Evolutionary conservation across 2,888 invertebrate species (phyloP).

Genomic region (Athalia circularis): DNA sequence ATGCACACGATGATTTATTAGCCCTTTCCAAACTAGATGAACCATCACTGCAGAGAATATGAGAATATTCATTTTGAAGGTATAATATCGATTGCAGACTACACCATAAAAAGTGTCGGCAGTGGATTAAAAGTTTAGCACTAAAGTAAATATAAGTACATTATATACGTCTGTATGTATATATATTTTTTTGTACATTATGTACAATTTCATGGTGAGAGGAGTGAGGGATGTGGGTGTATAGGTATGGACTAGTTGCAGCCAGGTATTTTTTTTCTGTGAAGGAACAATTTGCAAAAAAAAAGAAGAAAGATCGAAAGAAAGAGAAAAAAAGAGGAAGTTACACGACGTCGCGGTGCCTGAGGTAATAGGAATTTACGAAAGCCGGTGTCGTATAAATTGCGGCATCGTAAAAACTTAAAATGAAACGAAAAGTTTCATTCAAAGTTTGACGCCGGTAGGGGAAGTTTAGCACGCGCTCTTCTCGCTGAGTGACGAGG

Average conservation of each 20-base stretch:
- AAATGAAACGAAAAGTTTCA: constrained; percentile 45
- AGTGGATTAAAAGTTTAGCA: too few relatives aligned
- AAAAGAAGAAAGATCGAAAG: too few relatives aligned
- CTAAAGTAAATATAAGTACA: too few relatives aligned
- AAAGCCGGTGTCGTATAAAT: constrained; percentile 43
- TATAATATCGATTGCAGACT: too few relatives aligned
- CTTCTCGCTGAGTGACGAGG: neutral
- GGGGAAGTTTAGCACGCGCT: constrained; percentile 37
- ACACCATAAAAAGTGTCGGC: too few relatives aligned
- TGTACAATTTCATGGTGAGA: neutral
- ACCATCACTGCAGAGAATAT: too few relatives aligned
- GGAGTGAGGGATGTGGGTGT: neutral
- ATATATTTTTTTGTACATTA: neutral
- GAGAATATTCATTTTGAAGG: too few relatives aligned
- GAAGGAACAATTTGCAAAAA: too few relatives aligned
- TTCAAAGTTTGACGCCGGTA: constrained; percentile 41
- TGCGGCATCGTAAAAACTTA: constrained; percentile 47
- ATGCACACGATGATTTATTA: too few relatives aligned
- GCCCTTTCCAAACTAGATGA: too few relatives aligned
- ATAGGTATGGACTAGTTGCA: neutral
- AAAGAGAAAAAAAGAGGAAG: too few relatives aligned
- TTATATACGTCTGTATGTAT: neutral
- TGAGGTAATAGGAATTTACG: constrained; percentile 33
- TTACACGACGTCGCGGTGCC: neutral
- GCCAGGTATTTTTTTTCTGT: too few relatives aligned